These are phyloP conservation scores for Phlogophora meticulosa DNA, from an alignment of 2,888 invertebrate genomes.

Conservation along the genomic window DNA sequence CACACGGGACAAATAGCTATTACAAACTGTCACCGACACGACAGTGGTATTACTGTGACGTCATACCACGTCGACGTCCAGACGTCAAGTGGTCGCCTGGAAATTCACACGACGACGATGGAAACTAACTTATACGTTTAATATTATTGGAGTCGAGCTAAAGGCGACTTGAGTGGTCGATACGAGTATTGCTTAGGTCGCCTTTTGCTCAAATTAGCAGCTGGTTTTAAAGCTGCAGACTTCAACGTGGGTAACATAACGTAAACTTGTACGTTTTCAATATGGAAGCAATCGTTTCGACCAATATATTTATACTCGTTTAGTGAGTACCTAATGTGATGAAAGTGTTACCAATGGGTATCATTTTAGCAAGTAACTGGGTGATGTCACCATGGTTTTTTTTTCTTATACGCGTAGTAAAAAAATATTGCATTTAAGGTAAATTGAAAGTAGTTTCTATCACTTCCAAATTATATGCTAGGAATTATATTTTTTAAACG, in stretches of 20 bases:
- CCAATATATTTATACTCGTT: no score
- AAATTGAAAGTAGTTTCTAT: no score
- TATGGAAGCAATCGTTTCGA: no score
- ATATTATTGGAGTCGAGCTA: neutral
- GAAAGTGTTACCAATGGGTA: no score
- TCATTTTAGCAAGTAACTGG: no score
- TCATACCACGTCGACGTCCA: constrained; percentile 28
- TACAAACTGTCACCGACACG: constrained; percentile 35
- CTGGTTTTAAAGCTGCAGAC: neutral
- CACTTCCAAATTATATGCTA: no score
- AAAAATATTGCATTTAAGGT: no score
- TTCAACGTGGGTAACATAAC: neutral
- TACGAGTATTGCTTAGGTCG: neutral
- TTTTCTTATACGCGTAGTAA: no score
- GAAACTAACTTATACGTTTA: constrained; percentile 17
- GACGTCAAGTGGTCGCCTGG: constrained; percentile 39
- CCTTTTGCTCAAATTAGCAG: neutral
- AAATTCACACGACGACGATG: constrained; percentile 16
- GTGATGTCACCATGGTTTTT: no score
- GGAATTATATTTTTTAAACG: no score
- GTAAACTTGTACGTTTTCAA: no score
- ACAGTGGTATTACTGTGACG: constrained; percentile 28
- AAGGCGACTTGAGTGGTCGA: neutral
- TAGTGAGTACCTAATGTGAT: no score
- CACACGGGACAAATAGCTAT: constrained; percentile 11